Base-by-base conservation (phyloP, 2,797 vertebrate species). In the Gila robusta region DNA sequence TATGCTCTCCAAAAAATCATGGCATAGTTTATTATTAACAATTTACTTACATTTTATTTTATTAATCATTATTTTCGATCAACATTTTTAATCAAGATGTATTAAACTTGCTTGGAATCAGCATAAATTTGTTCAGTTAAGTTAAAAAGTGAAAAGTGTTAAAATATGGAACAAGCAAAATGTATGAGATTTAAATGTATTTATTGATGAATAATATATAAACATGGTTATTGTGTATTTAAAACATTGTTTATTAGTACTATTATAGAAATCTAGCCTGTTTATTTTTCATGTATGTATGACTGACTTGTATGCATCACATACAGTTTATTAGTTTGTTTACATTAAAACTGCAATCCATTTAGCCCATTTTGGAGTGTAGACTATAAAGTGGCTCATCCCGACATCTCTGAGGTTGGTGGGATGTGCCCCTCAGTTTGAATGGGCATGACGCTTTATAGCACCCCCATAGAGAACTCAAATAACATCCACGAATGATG, bases 401-500 rank as follows among this genome's bases (percentile, higher is more conserved):
- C 19, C 6, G 1, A 4, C 23, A 71, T 23, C 67, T 37, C 32
- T 67, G 16, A 49, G 47, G 47, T 49, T 54, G 52, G 19, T 54
- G 52, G 17, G 23, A 62, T 12, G 54, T 23, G 7, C 54, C 21
- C 2, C 56, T 23, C 56, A 6, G 26, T 64, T 64, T 28, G 56
- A 62, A 64, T 64, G 62, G 2, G 26, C 14, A 66, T 66, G 64
- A 66, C 6, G 44, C 47, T 70, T 54, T 14, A 23, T 66, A 32
- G 19, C 79, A 72, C 52, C 26, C 39, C 81, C 19, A 37, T 39
- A 8, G 28, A 39, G 23, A 52, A 37, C 28, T 49, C 39, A 83
- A 67, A 83, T 49, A 76, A 26, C 59, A 84, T 76, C 47, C 23
- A 3, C 47, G 17, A 77, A 37, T 84, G 28, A 67, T 84, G 41